Evolutionary conservation across 1,140 invertebrate genomes (phyloP).

Genomic region (Drosophila sp.): DNA sequence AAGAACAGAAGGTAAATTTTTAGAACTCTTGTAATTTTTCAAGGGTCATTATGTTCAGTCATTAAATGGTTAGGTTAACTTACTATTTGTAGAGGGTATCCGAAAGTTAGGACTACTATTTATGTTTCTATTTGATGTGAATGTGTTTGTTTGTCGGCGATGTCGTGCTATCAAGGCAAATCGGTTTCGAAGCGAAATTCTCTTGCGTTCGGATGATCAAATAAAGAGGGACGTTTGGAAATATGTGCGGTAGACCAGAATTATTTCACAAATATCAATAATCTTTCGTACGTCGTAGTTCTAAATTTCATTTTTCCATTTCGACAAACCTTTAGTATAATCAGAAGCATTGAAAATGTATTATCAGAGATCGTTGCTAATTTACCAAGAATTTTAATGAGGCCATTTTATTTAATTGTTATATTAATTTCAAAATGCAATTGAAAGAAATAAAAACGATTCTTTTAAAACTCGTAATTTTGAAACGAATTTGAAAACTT

Average conservation of each 20-base stretch:
- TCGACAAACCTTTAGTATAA: no score
- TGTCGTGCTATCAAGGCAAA: neutral
- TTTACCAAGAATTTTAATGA: neutral
- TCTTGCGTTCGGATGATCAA: neutral
- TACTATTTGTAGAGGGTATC: neutral
- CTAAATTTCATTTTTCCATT: neutral
- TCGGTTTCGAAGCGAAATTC: neutral
- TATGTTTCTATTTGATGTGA: neutral
- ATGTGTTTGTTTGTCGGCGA: neutral
- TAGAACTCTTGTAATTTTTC: no score
- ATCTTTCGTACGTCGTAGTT: neutral
- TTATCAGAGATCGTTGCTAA: neutral
- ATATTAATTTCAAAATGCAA: no score
- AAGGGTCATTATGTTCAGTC: no score
- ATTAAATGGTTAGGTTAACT: no score
- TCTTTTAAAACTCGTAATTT: no score
- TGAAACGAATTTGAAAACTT: no score
- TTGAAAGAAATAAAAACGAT: no score
- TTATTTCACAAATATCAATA: neutral
- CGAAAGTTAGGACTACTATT: neutral
- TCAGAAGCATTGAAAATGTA: neutral
- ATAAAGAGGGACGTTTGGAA: neutral
- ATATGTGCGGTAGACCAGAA: neutral
- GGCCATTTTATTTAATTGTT: neutral
- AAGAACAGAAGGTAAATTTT: no score